Evolutionary conservation across 1,140 invertebrate species (phyloP).

Genomic region (Gryllus bimaculatus): DNA sequence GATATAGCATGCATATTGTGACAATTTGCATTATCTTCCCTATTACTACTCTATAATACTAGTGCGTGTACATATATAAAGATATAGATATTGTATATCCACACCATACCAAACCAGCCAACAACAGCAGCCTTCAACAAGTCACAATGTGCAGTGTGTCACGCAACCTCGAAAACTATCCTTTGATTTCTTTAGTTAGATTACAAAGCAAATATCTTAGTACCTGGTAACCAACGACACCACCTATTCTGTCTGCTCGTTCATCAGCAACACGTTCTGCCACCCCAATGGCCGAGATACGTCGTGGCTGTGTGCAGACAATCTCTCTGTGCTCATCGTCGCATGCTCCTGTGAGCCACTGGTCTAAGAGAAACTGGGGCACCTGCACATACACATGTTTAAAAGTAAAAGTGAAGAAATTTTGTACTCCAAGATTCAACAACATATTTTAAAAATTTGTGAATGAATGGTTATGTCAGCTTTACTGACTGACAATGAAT

Average conservation of each 20-base stretch:
- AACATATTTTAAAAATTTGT: not conserved
- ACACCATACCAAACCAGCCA: too few relatives aligned
- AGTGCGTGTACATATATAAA: too few relatives aligned
- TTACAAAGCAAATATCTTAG: conserved; percentile 21
- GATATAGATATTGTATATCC: too few relatives aligned
- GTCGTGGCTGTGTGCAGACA: conserved; percentile 83
- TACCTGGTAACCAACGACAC: conserved; percentile 79
- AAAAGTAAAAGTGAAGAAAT: not conserved
- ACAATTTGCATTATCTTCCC: too few relatives aligned
- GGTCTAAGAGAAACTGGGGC: conserved; percentile 83
- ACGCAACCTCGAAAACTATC: too few relatives aligned
- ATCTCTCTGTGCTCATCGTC: conserved; percentile 57
- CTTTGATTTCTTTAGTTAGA: too few relatives aligned
- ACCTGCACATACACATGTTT: conserved; percentile 38
- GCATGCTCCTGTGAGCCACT: conserved; percentile 46
- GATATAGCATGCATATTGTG: too few relatives aligned
- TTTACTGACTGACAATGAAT: not conserved
- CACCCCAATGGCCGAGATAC: conserved; percentile 85
- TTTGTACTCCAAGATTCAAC: not conserved
- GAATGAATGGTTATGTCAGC: not conserved
- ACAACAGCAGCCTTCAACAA: too few relatives aligned
- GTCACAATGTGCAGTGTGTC: too few relatives aligned
- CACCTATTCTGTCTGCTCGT: conserved; percentile 68
- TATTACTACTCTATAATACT: too few relatives aligned
- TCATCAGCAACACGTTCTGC: conserved; percentile 85